Evolutionary conservation across 2,888 invertebrate species (phyloP).

Genomic region (Eudasyphora cyanicolor): DNA sequence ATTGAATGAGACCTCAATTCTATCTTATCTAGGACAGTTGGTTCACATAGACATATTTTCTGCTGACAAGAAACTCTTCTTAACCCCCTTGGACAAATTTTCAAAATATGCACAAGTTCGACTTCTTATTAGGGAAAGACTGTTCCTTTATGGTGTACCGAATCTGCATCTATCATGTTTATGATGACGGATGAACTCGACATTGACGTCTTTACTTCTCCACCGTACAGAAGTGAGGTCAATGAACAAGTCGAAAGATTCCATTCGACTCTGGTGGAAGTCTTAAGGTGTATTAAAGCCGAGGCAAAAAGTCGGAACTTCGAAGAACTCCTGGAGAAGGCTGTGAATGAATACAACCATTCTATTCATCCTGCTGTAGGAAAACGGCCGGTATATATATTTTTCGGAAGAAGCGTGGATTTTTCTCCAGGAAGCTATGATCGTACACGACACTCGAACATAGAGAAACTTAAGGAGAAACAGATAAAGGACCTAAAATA

Average conservation of each 20-base stretch:
- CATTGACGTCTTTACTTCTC: slow-evolving; percentile 8
- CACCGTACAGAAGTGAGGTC: not conserved
- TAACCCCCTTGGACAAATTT: slow-evolving; percentile 34
- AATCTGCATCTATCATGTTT: slow-evolving; percentile 31
- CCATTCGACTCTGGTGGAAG: too few species aligned
- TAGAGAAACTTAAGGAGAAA: not conserved
- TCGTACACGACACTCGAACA: too few species aligned
- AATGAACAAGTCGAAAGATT: not conserved
- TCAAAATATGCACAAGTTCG: slow-evolving; percentile 32
- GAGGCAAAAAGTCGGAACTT: too few species aligned
- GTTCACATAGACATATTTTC: slow-evolving; percentile 42
- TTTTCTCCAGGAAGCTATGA: not conserved
- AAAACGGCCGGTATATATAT: not conserved
- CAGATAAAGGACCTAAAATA: not conserved
- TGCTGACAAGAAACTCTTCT: not conserved
- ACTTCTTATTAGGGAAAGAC: not conserved
- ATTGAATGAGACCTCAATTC: slow-evolving; percentile 40
- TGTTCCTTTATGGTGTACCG: not conserved
- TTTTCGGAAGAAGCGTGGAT: not conserved
- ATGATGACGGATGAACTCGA: slow-evolving; percentile 18
- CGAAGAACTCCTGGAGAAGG: too few species aligned
- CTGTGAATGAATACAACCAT: too few species aligned
- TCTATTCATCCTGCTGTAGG: not conserved
- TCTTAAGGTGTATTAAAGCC: too few species aligned
- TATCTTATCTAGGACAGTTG: slow-evolving; percentile 23